Evolutionary conservation across 2,113 vertebrate species (phyloP).

Genomic region (Thalassarche chlororhynchos): DNA sequence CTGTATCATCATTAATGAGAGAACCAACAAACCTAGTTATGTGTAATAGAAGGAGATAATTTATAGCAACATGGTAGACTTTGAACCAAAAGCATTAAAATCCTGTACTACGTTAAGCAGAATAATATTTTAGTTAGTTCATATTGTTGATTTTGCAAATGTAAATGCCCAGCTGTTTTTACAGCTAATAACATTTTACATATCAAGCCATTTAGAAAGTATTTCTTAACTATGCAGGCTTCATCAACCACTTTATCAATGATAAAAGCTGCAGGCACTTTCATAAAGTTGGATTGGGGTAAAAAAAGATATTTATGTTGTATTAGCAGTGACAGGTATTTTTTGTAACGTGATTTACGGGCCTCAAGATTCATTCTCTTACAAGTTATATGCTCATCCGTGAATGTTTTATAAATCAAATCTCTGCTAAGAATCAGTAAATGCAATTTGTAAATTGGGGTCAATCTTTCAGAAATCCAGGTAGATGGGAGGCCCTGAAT

Average conservation of each 20-base stretch:
- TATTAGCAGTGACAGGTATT: constrained; percentile 44
- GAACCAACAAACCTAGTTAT: not conserved
- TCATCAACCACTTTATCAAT: constrained; percentile 37
- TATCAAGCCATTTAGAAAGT: constrained; percentile 25
- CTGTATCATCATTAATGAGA: not conserved
- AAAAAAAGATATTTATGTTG: constrained; percentile 30
- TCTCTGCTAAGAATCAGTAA: not conserved
- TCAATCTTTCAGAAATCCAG: not conserved
- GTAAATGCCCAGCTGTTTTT: constrained; percentile 62
- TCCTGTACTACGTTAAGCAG: constrained; percentile 24
- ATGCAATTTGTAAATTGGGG: not conserved
- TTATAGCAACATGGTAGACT: not conserved
- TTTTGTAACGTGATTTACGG: constrained; percentile 60
- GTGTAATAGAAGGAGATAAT: not conserved
- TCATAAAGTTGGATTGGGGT: not conserved
- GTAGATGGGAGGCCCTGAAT: not conserved
- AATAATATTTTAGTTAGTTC: constrained; percentile 35
- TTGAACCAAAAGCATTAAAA: not conserved
- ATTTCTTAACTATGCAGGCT: not conserved
- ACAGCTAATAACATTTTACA: constrained; percentile 22
- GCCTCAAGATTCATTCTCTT: constrained; percentile 34
- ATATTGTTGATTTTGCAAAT: constrained; percentile 40
- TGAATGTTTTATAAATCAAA: constrained; percentile 20
- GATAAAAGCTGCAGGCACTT: constrained; percentile 18
- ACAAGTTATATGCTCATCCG: not conserved